These are phyloP conservation scores for Trissolcus japonicus DNA, from an alignment of 2,888 invertebrate genomes.

Conservation along the genomic window DNA sequence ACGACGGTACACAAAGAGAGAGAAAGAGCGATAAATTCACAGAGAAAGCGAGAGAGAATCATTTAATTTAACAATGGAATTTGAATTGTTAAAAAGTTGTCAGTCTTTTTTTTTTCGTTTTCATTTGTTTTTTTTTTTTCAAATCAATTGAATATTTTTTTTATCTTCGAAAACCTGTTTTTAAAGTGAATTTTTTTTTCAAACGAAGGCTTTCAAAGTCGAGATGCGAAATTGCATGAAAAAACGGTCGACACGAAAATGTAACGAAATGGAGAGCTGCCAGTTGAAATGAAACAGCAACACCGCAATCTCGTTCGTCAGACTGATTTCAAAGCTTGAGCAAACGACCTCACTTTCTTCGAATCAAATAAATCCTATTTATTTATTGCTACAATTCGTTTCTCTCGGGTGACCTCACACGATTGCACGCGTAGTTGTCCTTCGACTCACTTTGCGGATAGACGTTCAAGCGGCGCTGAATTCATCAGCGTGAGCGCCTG, in stretches of 20 bases:
- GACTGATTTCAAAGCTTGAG: constrained; percentile 14
- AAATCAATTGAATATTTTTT: too few species aligned
- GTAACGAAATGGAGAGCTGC: constrained; percentile 10
- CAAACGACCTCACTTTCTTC: constrained; percentile 40
- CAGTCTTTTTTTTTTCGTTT: too few species aligned
- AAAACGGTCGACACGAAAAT: background rate
- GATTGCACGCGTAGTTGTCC: constrained; percentile 37
- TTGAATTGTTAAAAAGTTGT: too few species aligned
- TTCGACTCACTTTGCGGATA: constrained; percentile 23
- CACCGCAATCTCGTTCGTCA: constrained; percentile 23
- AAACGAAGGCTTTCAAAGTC: constrained; percentile 15
- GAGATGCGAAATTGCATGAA: constrained; percentile 1
- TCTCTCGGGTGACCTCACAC: constrained; percentile 40
- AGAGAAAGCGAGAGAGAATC: too few species aligned
- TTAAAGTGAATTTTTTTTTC: constrained; percentile 28
- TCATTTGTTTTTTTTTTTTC: too few species aligned
- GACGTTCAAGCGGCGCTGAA: constrained; percentile 3
- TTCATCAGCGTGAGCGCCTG: constrained; percentile 12
- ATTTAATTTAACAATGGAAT: too few species aligned
- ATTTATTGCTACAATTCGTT: constrained; percentile 51
- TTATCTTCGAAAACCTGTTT: constrained; percentile 1
- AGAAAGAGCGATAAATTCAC: background rate
- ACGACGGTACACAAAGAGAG: background rate
- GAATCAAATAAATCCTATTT: constrained; percentile 51
- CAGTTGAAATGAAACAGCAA: constrained; percentile 2